Base-by-base conservation (phyloP, 2,113 vertebrate genomes). In the Oreocharis arfaki region DNA sequence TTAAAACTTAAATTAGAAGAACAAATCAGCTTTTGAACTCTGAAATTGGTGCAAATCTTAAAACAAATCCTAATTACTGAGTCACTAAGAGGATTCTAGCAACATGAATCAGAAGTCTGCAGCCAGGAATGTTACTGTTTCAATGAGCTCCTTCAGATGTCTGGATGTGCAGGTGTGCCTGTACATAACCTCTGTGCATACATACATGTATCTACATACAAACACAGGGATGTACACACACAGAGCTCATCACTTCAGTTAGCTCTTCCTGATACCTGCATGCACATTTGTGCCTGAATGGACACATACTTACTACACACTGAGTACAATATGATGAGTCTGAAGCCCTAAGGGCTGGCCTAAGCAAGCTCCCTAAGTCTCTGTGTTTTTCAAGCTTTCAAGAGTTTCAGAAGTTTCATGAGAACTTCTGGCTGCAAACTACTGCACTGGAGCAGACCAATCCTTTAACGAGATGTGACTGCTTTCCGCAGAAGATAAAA, bases 41-140 rank as follows among this genome's bases (percentile, higher is more conserved):
- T 84, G 53, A 90, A 95, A 87, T 78, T 78, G 89, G 73, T 50
- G 47, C 42, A 92, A 76, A 88, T 81, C 86, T 86, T 80, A 77
- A 78, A 64, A 86, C 41, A 88, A 89, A 89, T 84, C 42, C 65
- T 92, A 90, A 93, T 95, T 93, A 87, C 44, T 75, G 53, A 76
- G 68, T 47, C 37, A 59, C 30, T 37, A 77, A 59, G 76, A 91
- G 13, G n/a, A 91, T 78, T 78, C 80, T 44, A 81, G 61, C 50
- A 89, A 74, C 13, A 35, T 60, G 65, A 95, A 64, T 64, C 65
- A 87, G 77, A 89, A 84, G 64, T 63, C 27, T 74, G 74, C 23
- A 96, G 71, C 24, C 47, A 86, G 21, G 15, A 84, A 47, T 57
- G 53, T 63, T 23, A 73, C 23, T 26, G 47, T 50, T 86, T 70